phyloP scores from a whole-genome alignment of 1,140 invertebrate species.

The Bombus confusus region DNA sequence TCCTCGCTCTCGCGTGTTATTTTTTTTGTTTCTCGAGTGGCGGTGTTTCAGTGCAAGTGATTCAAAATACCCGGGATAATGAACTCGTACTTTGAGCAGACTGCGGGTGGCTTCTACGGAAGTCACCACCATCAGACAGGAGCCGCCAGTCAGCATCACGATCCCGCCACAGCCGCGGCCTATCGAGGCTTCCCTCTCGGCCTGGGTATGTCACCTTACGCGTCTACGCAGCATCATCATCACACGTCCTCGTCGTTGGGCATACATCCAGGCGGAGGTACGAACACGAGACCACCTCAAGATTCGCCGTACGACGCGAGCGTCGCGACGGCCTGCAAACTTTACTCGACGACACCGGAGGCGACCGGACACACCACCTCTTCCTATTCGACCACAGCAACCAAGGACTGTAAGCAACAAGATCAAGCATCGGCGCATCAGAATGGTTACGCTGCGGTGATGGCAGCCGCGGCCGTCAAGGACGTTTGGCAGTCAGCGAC shows the following conservation, averaged over 20 bases:
- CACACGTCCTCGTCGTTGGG: conserved; percentile 84
- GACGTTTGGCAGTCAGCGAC: conserved; percentile 87
- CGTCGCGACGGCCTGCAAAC: conserved; percentile 92
- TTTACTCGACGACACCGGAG: conserved; percentile 88
- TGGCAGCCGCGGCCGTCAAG: conserved; percentile 85
- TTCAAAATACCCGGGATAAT: conserved; percentile 84
- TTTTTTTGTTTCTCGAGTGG: conserved; percentile 59
- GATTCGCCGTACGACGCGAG: conserved; percentile 95
- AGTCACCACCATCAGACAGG: conserved; percentile 91
- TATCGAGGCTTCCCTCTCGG: conserved; percentile 93
- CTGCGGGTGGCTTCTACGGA: conserved; percentile 92
- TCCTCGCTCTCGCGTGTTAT: neutral
- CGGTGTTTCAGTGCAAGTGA: conserved; percentile 74
- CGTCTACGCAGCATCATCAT: conserved; percentile 88
- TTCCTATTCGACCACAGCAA: conserved; percentile 83
- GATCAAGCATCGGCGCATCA: conserved; percentile 86
- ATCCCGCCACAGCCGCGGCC: conserved; percentile 86
- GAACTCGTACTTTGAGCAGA: conserved; percentile 98
- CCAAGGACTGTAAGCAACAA: conserved; percentile 85
- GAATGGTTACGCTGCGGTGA: conserved; percentile 86
- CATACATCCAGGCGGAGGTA: conserved; percentile 84
- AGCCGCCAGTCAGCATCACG: conserved; percentile 87
- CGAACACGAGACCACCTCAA: conserved; percentile 90
- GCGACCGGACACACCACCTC: conserved; percentile 84
- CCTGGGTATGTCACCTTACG: conserved; percentile 92